Base-by-base conservation (phyloP, 2,888 invertebrate genomes). In the Noctua pronuba region DNA sequence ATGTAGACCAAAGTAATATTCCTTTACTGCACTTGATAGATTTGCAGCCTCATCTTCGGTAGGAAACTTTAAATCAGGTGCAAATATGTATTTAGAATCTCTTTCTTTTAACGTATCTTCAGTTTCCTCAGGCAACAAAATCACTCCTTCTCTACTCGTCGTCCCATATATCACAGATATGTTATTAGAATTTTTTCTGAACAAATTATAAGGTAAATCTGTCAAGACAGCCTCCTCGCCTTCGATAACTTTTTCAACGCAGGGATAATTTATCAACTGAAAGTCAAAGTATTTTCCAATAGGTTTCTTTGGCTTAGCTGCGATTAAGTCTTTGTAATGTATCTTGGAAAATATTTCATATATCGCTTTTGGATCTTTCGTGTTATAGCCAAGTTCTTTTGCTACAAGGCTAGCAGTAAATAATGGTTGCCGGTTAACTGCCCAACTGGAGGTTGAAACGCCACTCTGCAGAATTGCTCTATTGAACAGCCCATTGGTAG, bases 1-100 rank as follows among this genome's bases (percentile, higher is more conserved):
- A 77, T 96, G 94, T 90, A 91, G 92, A 77, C 91, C 93, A 64
- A 97, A 93, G 16, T 97, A 97, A 80, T 96, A 88, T 89, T 95
- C 87, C 89, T 91, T 91, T 52, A 97, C 73, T 88, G 91, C 85
- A 77, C 82, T 83, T 38, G 92, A 88, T 4, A 88, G 86, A 31
- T 77, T 31, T 1, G 80, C 75, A 10, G 92, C 92, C 88, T 92
- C 92, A 13, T 85, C 74, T 72, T 92, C 88, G 10, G 90, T 85
- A n/a, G 86, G 52, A 83, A 95, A 94, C 58, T 87, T 86, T 76
- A 94, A 87, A 87, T 95, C 94, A 38, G 93, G 62, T n/a, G 58
- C 91, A 77, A 94, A 93, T 13, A 94, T 72, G 77, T 93, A 93
- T 31, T 88, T 88, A 13, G 89, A 86, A 74, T 93, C 90, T 79